Conservation (phyloP, 2,113 vertebrate species). For the Sinocyclocheilus anshuiensis region DNA sequence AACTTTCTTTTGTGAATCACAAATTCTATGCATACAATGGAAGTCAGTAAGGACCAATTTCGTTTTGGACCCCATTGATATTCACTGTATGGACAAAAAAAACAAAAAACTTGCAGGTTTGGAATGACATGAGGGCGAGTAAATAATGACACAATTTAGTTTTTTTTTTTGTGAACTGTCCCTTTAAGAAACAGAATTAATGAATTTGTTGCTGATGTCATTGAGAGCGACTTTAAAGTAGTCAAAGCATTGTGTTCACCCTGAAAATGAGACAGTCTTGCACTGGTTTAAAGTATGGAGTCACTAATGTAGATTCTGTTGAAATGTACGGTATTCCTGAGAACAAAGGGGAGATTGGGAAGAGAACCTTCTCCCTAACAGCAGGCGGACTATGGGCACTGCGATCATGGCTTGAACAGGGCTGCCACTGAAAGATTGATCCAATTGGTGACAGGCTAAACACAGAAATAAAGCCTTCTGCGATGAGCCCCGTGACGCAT, state of each 20-base stretch:
- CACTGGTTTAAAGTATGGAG: neutral
- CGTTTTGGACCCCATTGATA: neutral
- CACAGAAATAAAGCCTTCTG: constrained; percentile 24
- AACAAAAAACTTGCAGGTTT: neutral
- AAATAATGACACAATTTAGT: neutral
- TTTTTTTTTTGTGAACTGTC: neutral
- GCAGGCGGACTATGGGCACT: constrained; percentile 34
- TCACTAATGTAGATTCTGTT: constrained; percentile 45
- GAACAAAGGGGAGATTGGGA: constrained; percentile 17
- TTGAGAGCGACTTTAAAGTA: neutral
- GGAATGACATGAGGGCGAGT: neutral
- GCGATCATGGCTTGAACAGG: constrained; percentile 31
- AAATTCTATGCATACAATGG: neutral
- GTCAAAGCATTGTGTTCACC: constrained; percentile 17
- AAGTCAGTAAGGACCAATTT: neutral
- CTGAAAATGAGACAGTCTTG: constrained; percentile 13
- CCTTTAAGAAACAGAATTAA: neutral
- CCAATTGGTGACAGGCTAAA: neutral
- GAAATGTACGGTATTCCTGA: constrained; percentile 54
- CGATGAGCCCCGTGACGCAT: neutral
- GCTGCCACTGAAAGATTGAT: neutral
- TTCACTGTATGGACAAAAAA: neutral
- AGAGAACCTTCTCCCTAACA: constrained; percentile 33
- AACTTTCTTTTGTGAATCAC: neutral
- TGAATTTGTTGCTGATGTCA: neutral